A percentile compares a stretch with the other conserved stretches of the same genome.
Conservation (phyloP, 2,113 vertebrate species). For the Nanorana parkeri region DNA sequence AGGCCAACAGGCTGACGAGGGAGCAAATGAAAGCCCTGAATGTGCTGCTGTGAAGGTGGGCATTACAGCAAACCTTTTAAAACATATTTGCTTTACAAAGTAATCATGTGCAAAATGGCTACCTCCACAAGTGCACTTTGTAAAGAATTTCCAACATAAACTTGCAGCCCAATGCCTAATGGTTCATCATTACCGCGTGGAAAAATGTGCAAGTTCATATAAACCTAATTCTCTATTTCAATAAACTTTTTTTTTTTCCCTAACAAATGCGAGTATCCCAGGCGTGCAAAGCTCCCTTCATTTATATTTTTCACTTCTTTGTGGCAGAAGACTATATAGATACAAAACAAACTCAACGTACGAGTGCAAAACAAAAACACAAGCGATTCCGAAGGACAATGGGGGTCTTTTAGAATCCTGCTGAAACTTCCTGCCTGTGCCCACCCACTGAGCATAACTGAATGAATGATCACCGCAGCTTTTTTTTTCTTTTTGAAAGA, state of each 20-base stretch:
- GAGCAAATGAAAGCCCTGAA: too few relatives aligned
- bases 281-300: not conserved
- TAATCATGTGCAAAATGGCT: not conserved
- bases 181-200: not conserved
- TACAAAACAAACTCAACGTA: not conserved
- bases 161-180: not conserved
- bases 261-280: not conserved
- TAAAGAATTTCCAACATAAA: not conserved
- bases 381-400: conserved; percentile 9
- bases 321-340: not conserved
- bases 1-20: too few relatives aligned
- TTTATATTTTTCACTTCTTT: not conserved
- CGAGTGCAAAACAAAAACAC: not conserved
- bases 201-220: not conserved
- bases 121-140: not conserved
- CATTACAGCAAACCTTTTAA: not conserved
- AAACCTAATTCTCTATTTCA: too few relatives aligned
- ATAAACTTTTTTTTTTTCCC: not conserved
- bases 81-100: not conserved
- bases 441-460: conserved; percentile 8
- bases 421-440: conserved; percentile 26
- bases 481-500: not conserved
- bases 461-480: conserved; percentile 2
- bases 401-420: conserved; percentile 27
- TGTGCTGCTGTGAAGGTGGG: not conserved